Base-by-base conservation (phyloP, 2,888 invertebrate genomes). In the Alloscopus bannaensis region DNA sequence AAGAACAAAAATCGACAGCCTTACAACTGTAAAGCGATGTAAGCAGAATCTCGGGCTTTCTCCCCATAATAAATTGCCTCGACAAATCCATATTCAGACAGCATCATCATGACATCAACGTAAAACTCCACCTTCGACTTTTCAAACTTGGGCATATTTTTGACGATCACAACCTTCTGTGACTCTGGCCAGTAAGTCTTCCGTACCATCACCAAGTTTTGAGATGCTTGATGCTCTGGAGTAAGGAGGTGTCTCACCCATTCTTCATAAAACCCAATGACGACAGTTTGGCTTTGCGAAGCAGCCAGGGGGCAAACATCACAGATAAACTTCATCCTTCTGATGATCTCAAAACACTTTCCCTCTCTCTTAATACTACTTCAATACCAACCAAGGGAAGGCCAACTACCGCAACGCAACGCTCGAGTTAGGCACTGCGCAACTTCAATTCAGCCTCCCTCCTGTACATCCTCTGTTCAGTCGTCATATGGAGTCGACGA, bases 51-150 rank as follows among this genome's bases (percentile, higher is more conserved):
- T 3, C 3, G 36, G 8, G n/a, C 55, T 8, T 24, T 22, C 4
- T 18, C 52, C 6, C 71, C 60, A 22, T 71, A 50, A 36, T 71
- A 50, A 8, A 71, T 3, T 1, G 60, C 71, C 50, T 71, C 71
- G 13, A 71, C 31, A 18, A 71, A 71, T 47, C 71, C 71, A 52
- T 62, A 71, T 36, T 71, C 50, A 1, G 62, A 62, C 36, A 71
- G 26, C 3, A 28, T 28, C 50, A 62, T 60, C 31, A 62, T 24
- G 1, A 62, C 13, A 52, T 62, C 62, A 50, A 24, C 36, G 18
- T 36, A 71, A 1, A 71, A 18, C 8, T 71, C 62, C n/a, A 11
- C 36, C 24, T 47, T 36, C 1, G 16, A 6, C 13, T 52, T 28
- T 24, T 50, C 24, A 20, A 36, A 62, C 0, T 0, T 20, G 4